Percentiles rank a stretch among this genome's conserved stretches.
Evolutionary conservation across 1,140 invertebrate genomes (phyloP).

Genomic region (Alviniconcha marisindica): DNA sequence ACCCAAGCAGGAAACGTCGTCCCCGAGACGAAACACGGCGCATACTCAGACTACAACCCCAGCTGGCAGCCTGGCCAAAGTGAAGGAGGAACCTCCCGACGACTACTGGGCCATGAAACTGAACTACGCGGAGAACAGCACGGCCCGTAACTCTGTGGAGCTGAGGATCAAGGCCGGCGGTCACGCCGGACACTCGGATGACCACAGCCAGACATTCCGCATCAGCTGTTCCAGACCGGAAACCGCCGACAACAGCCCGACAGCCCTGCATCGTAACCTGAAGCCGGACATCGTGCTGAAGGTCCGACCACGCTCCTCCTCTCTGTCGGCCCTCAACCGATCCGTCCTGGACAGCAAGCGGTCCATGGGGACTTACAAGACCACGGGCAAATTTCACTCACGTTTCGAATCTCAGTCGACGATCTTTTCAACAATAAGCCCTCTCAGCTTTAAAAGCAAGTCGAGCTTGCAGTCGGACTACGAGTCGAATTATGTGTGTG

Average conservation of each 20-base stretch:
- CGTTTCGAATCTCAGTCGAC: too few relatives aligned
- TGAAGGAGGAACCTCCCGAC: constrained; percentile 1
- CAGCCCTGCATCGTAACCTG: neutral
- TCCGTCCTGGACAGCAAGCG: neutral
- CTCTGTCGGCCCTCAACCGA: neutral
- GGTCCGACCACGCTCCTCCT: constrained; percentile 22
- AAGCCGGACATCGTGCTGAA: constrained; percentile 22
- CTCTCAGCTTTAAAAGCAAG: neutral
- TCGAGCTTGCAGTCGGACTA: neutral
- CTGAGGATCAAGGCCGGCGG: neutral
- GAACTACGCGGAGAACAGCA: neutral
- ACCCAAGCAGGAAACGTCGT: neutral
- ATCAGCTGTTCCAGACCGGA: constrained; percentile 17
- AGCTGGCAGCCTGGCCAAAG: neutral
- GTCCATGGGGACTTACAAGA: neutral
- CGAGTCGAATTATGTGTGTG: neutral
- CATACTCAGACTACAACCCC: neutral
- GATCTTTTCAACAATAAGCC: too few relatives aligned
- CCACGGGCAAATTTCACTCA: neutral
- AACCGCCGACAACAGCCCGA: neutral
- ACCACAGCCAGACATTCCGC: constrained; percentile 1
- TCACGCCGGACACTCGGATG: neutral
- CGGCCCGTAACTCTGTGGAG: neutral
- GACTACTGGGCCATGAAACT: constrained; percentile 17
- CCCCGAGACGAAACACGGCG: neutral